Evolutionary conservation across 2,113 vertebrate species (phyloP).

Genomic region (Pongo abelii): DNA sequence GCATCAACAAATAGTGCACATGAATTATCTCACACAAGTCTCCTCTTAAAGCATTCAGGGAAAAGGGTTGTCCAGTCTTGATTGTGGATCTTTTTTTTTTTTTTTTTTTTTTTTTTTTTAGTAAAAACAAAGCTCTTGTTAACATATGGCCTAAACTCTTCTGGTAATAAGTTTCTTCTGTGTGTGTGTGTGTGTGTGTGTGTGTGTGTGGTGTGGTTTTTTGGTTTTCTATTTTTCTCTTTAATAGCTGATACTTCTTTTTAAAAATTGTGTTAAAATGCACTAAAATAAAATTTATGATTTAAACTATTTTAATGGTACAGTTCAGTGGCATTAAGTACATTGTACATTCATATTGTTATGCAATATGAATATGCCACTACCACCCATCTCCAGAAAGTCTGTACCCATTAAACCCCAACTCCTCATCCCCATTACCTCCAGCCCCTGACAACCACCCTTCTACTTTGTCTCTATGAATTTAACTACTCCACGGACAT

Average conservation of each 20-base stretch:
- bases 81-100: background rate
- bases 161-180: background rate
- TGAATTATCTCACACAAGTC: background rate
- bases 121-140: background rate
- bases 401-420: background rate
- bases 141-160: background rate
- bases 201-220: background rate
- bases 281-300: background rate
- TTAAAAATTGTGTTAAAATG: background rate
- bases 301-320: background rate
- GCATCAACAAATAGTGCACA: background rate
- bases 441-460: background rate
- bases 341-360: background rate
- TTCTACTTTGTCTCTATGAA: background rate
- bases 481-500: background rate
- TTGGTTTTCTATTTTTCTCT: background rate
- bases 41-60: background rate
- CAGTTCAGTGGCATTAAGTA: background rate
- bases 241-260: background rate
- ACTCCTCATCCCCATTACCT: background rate
- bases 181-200: too few species aligned
- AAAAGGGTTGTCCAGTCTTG: rapidly evolving
- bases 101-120: background rate
- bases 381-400: background rate
- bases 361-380: background rate